These are phyloP conservation scores for Phrynocephalus versicolor DNA, from an alignment of 2,113 vertebrate genomes.

Conservation along the genomic window DNA sequence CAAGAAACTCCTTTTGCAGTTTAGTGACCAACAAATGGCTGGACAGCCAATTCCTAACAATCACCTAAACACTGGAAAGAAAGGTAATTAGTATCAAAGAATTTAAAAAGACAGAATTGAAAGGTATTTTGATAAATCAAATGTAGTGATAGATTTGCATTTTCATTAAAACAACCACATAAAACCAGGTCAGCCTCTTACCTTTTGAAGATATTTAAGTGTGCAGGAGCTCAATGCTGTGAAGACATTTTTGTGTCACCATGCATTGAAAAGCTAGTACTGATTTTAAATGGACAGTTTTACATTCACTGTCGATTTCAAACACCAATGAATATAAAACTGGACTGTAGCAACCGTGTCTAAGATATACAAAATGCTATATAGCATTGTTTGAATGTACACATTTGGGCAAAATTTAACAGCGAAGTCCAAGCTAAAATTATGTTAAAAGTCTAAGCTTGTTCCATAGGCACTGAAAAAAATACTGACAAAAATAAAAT, in stretches of 20 bases:
- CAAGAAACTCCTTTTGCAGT: slow-evolving; percentile 80
- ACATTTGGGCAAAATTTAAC: slow-evolving; percentile 62
- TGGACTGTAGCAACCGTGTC: slow-evolving; percentile 59
- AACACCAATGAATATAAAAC: slow-evolving; percentile 59
- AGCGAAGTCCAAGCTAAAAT: slow-evolving; percentile 49
- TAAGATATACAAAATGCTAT: slow-evolving; percentile 51
- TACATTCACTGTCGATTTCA: neutral
- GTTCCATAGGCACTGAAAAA: neutral
- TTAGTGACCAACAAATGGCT: slow-evolving; percentile 79
- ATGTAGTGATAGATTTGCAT: slow-evolving; percentile 48
- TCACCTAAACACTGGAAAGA: slow-evolving; percentile 79
- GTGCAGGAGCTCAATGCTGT: slow-evolving; percentile 71
- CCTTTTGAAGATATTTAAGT: slow-evolving; percentile 77
- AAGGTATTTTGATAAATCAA: slow-evolving; percentile 73
- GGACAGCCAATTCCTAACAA: slow-evolving; percentile 80
- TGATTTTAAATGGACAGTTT: neutral
- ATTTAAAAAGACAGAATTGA: slow-evolving; percentile 66
- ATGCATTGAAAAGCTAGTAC: slow-evolving; percentile 59
- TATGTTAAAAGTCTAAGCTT: neutral
- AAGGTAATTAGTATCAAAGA: slow-evolving; percentile 65
- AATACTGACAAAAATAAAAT: neutral
- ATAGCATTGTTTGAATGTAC: slow-evolving; percentile 41
- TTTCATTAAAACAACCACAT: slow-evolving; percentile 60
- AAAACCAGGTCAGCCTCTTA: slow-evolving; percentile 70
- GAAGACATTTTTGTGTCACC: slow-evolving; percentile 73